Conservation (phyloP, 2,797 vertebrate genomes). For the Chromis chromis region DNA sequence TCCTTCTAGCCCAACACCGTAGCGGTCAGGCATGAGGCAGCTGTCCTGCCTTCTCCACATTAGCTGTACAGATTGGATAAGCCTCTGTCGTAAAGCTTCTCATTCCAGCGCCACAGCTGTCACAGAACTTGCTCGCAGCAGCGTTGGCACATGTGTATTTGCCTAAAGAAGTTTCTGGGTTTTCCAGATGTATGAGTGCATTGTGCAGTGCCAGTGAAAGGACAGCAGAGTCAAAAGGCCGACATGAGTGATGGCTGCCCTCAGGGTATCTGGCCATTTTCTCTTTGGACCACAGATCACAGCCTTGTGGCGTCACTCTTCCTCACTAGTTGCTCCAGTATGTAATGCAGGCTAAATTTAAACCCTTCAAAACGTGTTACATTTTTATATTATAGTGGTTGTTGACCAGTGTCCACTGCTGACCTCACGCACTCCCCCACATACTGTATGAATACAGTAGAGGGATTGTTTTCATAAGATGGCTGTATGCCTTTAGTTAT, state of each 20-base stretch:
- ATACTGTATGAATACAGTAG: conserved; percentile 41
- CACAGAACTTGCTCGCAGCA: conserved; percentile 63
- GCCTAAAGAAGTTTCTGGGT: conserved; percentile 53
- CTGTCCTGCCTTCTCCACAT: conserved; percentile 73
- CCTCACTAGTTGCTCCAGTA: conserved; percentile 49
- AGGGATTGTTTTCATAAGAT: conserved; percentile 58
- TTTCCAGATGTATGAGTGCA: conserved; percentile 73
- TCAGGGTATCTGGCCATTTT: conserved; percentile 54
- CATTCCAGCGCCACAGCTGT: conserved; percentile 73
- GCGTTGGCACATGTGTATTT: conserved; percentile 71
- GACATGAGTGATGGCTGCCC: conserved; percentile 59
- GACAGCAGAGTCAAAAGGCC: conserved; percentile 48
- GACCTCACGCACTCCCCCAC: conserved; percentile 49
- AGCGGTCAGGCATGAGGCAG: conserved; percentile 70
- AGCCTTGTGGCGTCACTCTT: neutral
- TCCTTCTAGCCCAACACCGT: conserved; percentile 42
- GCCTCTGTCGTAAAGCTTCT: conserved; percentile 65
- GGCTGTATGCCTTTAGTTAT: conserved; percentile 28
- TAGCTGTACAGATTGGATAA: conserved; percentile 73
- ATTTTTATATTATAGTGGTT: conserved; percentile 35
- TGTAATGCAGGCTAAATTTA: conserved; percentile 54
- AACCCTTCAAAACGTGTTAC: conserved; percentile 20
- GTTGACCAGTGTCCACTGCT: conserved; percentile 31
- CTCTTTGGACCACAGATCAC: conserved; percentile 23
- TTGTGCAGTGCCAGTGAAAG: conserved; percentile 62